These are phyloP conservation scores for Stenchaetothrips biformis DNA, from an alignment of 2,888 invertebrate genomes.

Conservation along the genomic window DNA sequence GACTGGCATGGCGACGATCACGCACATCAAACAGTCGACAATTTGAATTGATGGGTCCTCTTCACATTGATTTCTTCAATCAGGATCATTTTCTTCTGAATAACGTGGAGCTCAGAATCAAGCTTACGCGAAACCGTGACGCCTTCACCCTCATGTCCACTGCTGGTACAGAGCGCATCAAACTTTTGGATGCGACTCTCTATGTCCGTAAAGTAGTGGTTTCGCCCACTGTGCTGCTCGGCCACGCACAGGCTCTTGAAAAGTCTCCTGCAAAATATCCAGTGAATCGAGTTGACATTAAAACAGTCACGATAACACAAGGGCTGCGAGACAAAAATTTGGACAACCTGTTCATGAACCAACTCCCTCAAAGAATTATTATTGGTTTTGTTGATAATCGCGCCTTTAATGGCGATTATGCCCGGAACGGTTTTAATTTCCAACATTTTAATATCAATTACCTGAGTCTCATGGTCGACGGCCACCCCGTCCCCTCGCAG, in stretches of 20 bases:
- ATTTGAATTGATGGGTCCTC: neutral
- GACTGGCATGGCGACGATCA: neutral
- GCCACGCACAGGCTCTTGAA: neutral
- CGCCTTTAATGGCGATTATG: neutral
- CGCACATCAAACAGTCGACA: neutral
- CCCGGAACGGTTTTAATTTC: neutral
- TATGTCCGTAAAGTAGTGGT: neutral
- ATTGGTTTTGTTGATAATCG: neutral
- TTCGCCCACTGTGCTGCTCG: neutral
- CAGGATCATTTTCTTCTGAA: neutral
- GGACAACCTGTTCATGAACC: neutral
- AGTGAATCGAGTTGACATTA: neutral
- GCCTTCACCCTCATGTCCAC: too few relatives aligned
- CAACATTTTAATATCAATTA: neutral
- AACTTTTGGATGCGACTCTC: neutral
- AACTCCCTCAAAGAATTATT: neutral
- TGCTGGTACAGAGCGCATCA: too few relatives aligned
- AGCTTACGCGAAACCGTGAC: neutral
- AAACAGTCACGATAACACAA: neutral
- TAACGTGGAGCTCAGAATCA: neutral
- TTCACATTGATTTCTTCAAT: neutral
- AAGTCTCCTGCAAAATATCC: neutral
- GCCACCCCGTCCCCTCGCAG: slow-evolving; percentile 34
- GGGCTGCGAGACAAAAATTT: neutral
- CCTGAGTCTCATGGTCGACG: neutral